Evolutionary conservation across 2,113 vertebrate species (phyloP).

Genomic region (Carettochelys insculpta): DNA sequence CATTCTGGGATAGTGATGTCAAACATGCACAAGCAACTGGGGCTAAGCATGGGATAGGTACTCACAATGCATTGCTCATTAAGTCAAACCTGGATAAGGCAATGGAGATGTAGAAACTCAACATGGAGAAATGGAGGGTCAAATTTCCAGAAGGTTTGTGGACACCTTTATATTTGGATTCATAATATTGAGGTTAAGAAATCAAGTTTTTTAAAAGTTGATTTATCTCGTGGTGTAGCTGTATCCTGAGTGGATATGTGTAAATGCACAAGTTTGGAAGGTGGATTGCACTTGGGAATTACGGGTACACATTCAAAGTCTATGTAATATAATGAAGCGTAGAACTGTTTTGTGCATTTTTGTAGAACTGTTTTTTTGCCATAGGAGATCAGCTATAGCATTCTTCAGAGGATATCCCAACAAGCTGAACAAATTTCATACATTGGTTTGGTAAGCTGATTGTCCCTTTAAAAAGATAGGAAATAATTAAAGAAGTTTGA

Average conservation of each 20-base stretch:
- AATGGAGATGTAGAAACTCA: too few relatives aligned
- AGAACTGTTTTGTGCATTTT: background rate
- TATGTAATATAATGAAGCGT: fast-evolving
- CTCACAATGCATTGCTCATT: too few relatives aligned
- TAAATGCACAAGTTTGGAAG: background rate
- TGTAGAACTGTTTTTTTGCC: background rate
- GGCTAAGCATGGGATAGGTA: too few relatives aligned
- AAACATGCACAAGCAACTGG: too few relatives aligned
- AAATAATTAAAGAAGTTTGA: background rate
- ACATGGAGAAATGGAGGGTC: too few relatives aligned
- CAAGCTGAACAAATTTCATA: background rate
- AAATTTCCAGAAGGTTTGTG: too few relatives aligned
- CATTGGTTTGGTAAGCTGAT: background rate
- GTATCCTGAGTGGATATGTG: fast-evolving
- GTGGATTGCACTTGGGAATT: background rate
- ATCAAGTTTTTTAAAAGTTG: too few relatives aligned
- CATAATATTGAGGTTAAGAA: too few relatives aligned
- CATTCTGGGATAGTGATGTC: too few relatives aligned
- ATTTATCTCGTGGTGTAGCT: too few relatives aligned
- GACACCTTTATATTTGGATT: too few relatives aligned
- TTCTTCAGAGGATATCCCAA: background rate
- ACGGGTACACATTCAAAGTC: background rate
- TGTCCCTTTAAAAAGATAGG: background rate
- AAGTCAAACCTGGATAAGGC: too few relatives aligned
- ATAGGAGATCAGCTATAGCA: fast-evolving